Conservation (phyloP, 2,888 invertebrate genomes). For the Polydesmus complanatus region DNA sequence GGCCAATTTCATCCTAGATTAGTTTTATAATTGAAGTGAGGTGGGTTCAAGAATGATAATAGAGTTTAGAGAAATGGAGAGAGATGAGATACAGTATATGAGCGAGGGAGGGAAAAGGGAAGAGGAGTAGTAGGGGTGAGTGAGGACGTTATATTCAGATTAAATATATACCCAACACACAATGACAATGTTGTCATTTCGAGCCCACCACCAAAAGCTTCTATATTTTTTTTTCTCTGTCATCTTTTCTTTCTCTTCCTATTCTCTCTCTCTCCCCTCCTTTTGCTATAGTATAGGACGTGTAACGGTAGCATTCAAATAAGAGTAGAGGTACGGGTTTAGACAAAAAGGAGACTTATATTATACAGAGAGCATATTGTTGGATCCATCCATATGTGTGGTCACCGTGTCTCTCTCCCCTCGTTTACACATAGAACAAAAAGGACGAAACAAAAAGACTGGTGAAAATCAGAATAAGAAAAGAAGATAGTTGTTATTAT, state of each 20-base stretch:
- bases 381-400: background rate
- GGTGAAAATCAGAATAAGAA: background rate
- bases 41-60: background rate
- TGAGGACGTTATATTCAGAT: background rate
- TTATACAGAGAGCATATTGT: background rate
- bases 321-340: too few relatives aligned
- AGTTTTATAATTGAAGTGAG: background rate
- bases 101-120: background rate
- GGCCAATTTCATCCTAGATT: background rate
- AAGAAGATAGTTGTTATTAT: background rate
- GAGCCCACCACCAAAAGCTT: too few relatives aligned
- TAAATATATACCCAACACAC: background rate
- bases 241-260: too few relatives aligned
- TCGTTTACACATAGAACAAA: background rate
- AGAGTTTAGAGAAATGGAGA: background rate
- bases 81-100: too few relatives aligned
- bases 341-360: too few relatives aligned
- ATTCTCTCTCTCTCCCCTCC: too few relatives aligned
- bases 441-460: background rate
- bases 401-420: background rate
- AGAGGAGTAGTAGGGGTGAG: background rate
- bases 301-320: too few relatives aligned
- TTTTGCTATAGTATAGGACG: too few relatives aligned
- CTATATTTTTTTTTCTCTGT: too few relatives aligned
- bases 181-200: background rate